Conservation (phyloP, 2,888 invertebrate genomes). For the Sinelater perroti region DNA sequence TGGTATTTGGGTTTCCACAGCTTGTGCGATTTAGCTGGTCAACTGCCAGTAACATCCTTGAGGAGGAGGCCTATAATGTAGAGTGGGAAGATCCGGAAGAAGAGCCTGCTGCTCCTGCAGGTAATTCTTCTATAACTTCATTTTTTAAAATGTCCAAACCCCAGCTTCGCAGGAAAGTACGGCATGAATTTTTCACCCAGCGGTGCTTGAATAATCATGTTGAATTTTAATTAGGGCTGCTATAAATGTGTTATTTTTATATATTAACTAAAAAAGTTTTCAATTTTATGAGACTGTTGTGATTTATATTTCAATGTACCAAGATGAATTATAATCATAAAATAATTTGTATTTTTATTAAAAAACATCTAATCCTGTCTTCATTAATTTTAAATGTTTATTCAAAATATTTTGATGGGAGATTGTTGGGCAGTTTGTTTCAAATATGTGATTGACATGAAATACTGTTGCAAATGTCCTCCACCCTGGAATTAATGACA, state of each 20-base stretch:
- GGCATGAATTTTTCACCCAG: slow-evolving; percentile 74
- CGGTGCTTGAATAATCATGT: slow-evolving; percentile 67
- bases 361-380: too few species aligned
- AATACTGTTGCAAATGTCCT: too few species aligned
- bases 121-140: slow-evolving; percentile 57
- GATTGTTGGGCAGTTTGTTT: too few species aligned
- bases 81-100: slow-evolving; percentile 77
- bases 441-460: too few species aligned
- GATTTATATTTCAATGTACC: too few species aligned
- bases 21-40: slow-evolving; percentile 98
- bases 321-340: too few species aligned
- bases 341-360: too few species aligned
- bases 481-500: too few species aligned
- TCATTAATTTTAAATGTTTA: too few species aligned
- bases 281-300: too few species aligned
- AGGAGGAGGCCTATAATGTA: slow-evolving; percentile 75
- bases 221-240: slow-evolving; percentile 58
- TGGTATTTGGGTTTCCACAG: slow-evolving; percentile 93
- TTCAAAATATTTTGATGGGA: too few species aligned
- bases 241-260: background rate
- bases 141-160: slow-evolving; percentile 56
- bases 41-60: slow-evolving; percentile 84
- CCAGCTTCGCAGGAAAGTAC: slow-evolving; percentile 59
- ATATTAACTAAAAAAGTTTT: too few species aligned
- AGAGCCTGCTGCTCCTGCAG: slow-evolving; percentile 52